Conservation (phyloP, 2,113 vertebrate genomes). For the Centrocercus urophasianus region DNA sequence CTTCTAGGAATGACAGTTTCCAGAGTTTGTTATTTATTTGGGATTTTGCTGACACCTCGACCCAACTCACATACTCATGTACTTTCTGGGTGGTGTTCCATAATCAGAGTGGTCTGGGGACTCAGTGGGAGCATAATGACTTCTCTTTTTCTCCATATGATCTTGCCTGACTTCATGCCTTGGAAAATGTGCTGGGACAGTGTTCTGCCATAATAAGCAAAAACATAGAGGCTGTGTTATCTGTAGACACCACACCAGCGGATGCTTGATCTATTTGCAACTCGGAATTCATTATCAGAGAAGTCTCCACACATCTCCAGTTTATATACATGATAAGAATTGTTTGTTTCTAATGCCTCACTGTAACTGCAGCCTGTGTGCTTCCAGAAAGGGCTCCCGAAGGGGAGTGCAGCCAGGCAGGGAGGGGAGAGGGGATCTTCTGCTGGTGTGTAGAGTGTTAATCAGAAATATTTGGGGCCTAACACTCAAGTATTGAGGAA, state of each 20-base stretch:
- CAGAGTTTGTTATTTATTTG: not conserved
- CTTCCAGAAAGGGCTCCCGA: not conserved
- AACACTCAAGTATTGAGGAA: not conserved
- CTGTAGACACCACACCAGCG: slow-evolving; percentile 10
- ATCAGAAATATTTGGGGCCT: not conserved
- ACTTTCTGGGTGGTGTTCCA: not conserved
- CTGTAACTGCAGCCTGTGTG: not conserved
- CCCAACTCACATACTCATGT: not conserved
- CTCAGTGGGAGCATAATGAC: not conserved
- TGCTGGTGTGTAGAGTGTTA: not conserved
- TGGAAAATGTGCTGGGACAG: not conserved
- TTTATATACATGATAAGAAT: not conserved
- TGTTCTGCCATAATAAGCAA: not conserved
- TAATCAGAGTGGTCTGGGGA: not conserved
- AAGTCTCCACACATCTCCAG: not conserved
- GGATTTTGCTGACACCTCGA: not conserved
- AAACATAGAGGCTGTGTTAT: not conserved
- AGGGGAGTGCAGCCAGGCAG: not conserved
- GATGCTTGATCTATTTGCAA: not conserved
- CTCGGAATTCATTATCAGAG: not conserved
- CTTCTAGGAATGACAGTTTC: not conserved
- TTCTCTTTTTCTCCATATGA: not conserved
- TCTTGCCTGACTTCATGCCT: not conserved
- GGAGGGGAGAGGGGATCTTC: not conserved
- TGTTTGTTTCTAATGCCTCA: not conserved